Base-by-base conservation (phyloP, 2,888 invertebrate genomes). In the Mythimna impura region DNA sequence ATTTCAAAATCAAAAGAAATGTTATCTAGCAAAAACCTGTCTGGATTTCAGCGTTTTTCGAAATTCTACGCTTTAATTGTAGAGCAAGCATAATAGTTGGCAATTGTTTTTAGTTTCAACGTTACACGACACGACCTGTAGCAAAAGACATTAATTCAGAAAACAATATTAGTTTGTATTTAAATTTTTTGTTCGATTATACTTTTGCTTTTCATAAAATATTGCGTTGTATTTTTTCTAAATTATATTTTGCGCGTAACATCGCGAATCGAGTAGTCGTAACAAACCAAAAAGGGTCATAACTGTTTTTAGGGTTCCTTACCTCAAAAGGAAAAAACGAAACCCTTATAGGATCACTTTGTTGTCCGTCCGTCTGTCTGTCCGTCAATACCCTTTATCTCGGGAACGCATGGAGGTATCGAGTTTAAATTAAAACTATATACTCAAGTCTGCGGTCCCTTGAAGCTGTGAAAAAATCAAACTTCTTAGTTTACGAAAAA, bases 1-100 rank as follows among this genome's bases (percentile, higher is more conserved):
- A 66, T 80, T 68, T 65, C 43, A 55, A 73, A 60, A 78, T 20
- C 50, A 50, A 50, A 36, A 75, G 61, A 78, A 78, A 82, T 79
- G 61, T 64, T 36, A 47, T 71, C 57, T 64, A 62, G 55, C 64
- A 83, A 82, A 79, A 79, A 77, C 66, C 30, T 71, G 52, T 65
- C 30, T n/a, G 14, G 47, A 61, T 76, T 47, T 47, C 64, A 76
- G 58, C 10, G 52, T 64, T 47, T 76, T 71, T 81, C 60, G 47
- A 25, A 67, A 77, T 64, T 30, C 34, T 8, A 40, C 52, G 66
- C 52, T 71, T 55, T 81, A 81, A 71, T 79, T 71, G 58, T 58
- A 64, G 57, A 77, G 60, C 52, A 67, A 77, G 71, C 61, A 71
- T 57, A 66, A 64, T 65, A 57, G 54, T 60, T 25, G 6, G 54